Evolutionary conservation across 2,113 vertebrate genomes (phyloP).

Genomic region (Serilophus lunatus): DNA sequence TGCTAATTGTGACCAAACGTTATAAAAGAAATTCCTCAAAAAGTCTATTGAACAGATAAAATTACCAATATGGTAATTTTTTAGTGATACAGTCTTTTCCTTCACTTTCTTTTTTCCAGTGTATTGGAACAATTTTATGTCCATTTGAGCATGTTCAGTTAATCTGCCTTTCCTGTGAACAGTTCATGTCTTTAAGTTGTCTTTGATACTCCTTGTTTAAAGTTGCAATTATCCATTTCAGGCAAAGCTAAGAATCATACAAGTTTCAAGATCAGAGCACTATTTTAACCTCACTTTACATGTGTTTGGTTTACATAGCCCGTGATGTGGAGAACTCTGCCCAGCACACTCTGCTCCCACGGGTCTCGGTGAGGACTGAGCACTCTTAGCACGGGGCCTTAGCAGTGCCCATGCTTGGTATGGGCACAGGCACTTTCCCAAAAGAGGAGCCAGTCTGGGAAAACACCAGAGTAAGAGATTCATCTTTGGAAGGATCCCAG

Average conservation of each 20-base stretch:
- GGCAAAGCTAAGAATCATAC: neutral
- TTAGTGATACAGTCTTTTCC: neutral
- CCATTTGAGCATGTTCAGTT: neutral
- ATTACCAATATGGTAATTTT: neutral
- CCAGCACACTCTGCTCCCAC: neutral
- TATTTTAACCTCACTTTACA: neutral
- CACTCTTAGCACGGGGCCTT: fast-evolving
- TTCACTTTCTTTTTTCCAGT: neutral
- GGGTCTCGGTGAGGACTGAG: neutral
- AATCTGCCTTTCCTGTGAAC: neutral
- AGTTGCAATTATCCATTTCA: neutral
- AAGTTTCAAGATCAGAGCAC: neutral
- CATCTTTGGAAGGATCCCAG: neutral
- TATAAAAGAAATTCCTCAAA: neutral
- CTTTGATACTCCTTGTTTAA: neutral
- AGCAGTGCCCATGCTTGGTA: fast-evolving
- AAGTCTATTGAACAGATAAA: neutral
- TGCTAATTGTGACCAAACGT: neutral
- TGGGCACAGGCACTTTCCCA: neutral
- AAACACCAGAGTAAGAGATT: neutral
- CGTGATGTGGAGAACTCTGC: neutral
- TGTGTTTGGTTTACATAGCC: neutral
- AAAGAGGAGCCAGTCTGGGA: neutral
- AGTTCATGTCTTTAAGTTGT: neutral
- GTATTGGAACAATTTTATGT: neutral